Percentiles rank a stretch among this genome's conserved stretches.
phyloP scores from a whole-genome alignment of 2,888 invertebrate species.

The Keiferia lycopersicella region DNA sequence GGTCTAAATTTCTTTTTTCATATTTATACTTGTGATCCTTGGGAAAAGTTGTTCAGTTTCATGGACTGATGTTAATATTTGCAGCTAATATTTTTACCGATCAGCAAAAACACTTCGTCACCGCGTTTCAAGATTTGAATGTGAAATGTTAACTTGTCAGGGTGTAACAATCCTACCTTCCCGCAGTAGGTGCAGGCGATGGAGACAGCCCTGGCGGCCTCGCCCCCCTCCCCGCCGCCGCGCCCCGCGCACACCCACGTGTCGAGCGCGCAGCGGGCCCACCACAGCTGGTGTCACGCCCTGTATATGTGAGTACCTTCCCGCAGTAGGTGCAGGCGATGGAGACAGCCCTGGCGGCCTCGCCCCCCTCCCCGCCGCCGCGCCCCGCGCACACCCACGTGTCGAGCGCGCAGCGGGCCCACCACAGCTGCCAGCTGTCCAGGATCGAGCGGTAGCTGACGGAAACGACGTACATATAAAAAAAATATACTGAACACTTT shows the following conservation, averaged over 20 bases:
- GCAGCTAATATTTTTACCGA: too few relatives aligned
- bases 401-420: slow-evolving; percentile 93
- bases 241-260: slow-evolving; percentile 85
- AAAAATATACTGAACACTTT: too few relatives aligned
- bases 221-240: slow-evolving; percentile 76
- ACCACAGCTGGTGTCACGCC: slow-evolving; percentile 92
- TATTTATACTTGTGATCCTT: too few relatives aligned
- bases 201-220: slow-evolving; percentile 64
- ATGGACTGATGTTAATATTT: too few relatives aligned
- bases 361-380: slow-evolving; percentile 76
- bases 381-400: slow-evolving; percentile 85
- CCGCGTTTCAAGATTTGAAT: too few relatives aligned
- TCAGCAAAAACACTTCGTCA: too few relatives aligned
- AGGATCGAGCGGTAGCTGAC: slow-evolving; percentile 90
- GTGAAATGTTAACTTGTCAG: too few relatives aligned
- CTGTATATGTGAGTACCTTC: slow-evolving; percentile 74
- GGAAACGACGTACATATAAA: background rate
- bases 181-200: slow-evolving; percentile 97
- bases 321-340: slow-evolving; percentile 97
- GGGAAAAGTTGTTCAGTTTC: too few relatives aligned
- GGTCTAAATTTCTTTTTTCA: too few relatives aligned
- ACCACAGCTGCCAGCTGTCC: slow-evolving; percentile 96
- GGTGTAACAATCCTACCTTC: too few relatives aligned
- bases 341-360: slow-evolving; percentile 64
- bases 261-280: slow-evolving; percentile 93